Base-by-base conservation (phyloP, 2,888 invertebrate species). In the Sinelater perroti region DNA sequence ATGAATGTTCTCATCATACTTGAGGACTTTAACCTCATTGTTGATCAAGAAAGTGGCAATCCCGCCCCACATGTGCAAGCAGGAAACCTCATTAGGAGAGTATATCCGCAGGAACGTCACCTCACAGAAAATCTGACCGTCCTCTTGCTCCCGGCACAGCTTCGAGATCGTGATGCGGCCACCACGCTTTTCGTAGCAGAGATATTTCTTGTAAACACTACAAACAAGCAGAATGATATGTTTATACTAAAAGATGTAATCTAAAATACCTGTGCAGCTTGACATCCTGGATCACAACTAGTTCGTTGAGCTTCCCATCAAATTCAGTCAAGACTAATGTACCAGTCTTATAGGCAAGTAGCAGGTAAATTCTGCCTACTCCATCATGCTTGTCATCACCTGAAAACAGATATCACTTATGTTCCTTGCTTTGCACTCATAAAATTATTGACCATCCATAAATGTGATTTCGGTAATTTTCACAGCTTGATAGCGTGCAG, bases 81-180 rank as follows among this genome's bases (percentile, higher is more conserved):
- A 72, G 0, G 74, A 74, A 7, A 77, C 70, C 63, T 72, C 70
- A 14, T 70, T 71, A 0, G 77, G 77, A 0, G 78, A 77, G 58
- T 77, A 78, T 24, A 78, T 75, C 42, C 78, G 62, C 1, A 74
- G 70, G 52, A 75, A 77, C 64, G 76, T 76, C 10, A 76, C 68
- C 62, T 74, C 74, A 44, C 67, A 63, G n/a, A 76, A 58, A 14
- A 67, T 65, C 18, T 67, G 67, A 6, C 63, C 61, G 17, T 69
- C 70, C 11, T 66, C 61, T 3, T 26, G 21, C 14, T 66, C 56
- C n/a, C 62, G 67, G 14, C 33, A 63, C 7, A 77, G 47, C 65
- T 74, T 72, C 2, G 70, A 68, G 10, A 78, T 75, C 1, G 74
- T 74, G 52, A 78, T 71, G 50, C 74, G 62, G 2, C 77, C 77